Evolutionary conservation across 2,888 invertebrate genomes (phyloP).

Genomic region (Clivina fossor): DNA sequence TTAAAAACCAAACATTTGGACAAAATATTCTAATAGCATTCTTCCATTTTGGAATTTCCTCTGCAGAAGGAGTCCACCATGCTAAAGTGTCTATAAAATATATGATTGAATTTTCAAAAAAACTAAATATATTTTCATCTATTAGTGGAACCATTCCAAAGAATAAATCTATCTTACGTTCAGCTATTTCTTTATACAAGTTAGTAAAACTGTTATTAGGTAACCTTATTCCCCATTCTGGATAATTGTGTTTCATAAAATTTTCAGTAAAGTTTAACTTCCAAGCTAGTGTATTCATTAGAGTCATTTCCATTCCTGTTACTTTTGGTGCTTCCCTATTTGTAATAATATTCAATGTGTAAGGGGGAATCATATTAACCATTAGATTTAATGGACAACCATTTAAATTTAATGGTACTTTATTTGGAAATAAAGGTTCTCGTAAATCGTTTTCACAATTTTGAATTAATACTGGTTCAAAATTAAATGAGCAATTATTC

Average conservation of each 20-base stretch:
- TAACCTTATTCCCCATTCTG: not conserved
- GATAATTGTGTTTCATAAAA: no score
- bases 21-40: not conserved
- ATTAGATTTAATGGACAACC: slow-evolving; percentile 36
- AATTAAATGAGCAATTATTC: slow-evolving; percentile 1
- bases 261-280: no score
- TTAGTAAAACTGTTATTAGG: not conserved
- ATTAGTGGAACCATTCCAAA: not conserved
- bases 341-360: slow-evolving; percentile 38
- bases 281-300: not conserved
- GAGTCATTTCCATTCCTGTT: slow-evolving; percentile 7
- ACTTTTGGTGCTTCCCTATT: slow-evolving; percentile 7
- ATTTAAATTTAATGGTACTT: slow-evolving; percentile 25
- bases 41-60: not conserved
- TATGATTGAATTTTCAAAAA: not conserved
- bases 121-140: not conserved
- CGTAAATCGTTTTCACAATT: slow-evolving; percentile 29
- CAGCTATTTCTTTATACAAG: not conserved
- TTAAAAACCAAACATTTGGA: slow-evolving; percentile 6
- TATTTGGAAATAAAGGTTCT: slow-evolving; percentile 31
- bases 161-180: not conserved
- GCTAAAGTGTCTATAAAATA: not conserved
- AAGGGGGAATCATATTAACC: slow-evolving; percentile 34
- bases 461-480: slow-evolving; percentile 14
- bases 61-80: slow-evolving; percentile 4